These are phyloP conservation scores for Ornithoptera priamus DNA, from an alignment of 2,888 invertebrate species.

Conservation along the genomic window DNA sequence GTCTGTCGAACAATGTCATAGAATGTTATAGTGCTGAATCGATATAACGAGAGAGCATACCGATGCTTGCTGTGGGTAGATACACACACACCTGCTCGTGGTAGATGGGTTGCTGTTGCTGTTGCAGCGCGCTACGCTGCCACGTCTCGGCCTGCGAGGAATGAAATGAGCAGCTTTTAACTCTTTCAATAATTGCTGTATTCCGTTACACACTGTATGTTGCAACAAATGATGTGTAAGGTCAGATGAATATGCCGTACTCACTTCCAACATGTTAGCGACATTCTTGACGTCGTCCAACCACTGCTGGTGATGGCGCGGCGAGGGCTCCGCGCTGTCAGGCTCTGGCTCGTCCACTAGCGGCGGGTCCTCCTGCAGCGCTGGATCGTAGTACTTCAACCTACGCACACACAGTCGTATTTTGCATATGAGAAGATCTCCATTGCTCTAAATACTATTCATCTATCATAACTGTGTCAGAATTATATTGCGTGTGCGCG, in stretches of 20 bases:
- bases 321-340: slow-evolving; percentile 54
- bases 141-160: slow-evolving; percentile 38
- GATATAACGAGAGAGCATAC: no score
- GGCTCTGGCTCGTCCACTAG: slow-evolving; percentile 44
- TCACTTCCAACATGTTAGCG: slow-evolving; percentile 44
- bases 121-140: slow-evolving; percentile 44
- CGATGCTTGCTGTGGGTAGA: no score
- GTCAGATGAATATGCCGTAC: neutral
- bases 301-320: slow-evolving; percentile 57
- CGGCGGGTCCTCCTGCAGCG: slow-evolving; percentile 64
- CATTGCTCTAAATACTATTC: no score
- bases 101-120: slow-evolving; percentile 40
- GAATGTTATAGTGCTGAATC: no score
- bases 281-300: slow-evolving; percentile 48
- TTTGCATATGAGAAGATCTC: neutral
- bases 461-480: no score
- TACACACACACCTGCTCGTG: slow-evolving; percentile 43
- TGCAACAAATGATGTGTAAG: no score
- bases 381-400: slow-evolving; percentile 84
- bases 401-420: slow-evolving; percentile 67
- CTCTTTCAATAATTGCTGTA: no score
- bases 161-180: neutral
- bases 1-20: slow-evolving; percentile 9
- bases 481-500: neutral
- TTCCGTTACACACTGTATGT: no score